Base-by-base conservation (phyloP, 2,888 invertebrate species). In the Polyploca ridens region DNA sequence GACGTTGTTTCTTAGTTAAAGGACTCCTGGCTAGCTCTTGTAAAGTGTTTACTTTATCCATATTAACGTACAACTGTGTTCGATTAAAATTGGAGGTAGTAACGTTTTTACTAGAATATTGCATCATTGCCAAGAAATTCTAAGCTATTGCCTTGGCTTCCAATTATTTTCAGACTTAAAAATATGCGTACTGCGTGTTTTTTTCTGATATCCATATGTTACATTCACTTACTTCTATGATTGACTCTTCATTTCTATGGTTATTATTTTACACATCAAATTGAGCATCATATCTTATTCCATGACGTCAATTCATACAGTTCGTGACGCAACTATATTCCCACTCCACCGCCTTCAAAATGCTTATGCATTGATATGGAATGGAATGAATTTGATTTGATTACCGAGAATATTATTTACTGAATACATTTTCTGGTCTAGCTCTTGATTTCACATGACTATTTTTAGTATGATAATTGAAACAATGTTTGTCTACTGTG, bases 111-210 rank as follows among this genome's bases (percentile, higher is more conserved):
- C 54, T 19, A 54, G 54, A 54, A 54, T 4, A 54, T 64, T 63
- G 62, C 66, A 59, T 64, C 63, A 62, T 62, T 62, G 46, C 41
- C 11, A 38, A 44, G 49, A 63, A 63, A 66, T 62, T 19, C 19
- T 16, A 54, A 54, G 19, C 19, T 8, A 49, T 54, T 54, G 54
- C 19, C 54, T 54, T 54, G 54, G 54, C 54, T 19, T 54, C 54
- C 14, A 19, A 19, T 54, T 54, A 54, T 54, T 4, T 19, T 54
- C 54, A 54, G 54, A 54, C 54, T 54, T 54, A 8, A 54, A 19
- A 54, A 19, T 54, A 54, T 54, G 54, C 54, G 54, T 54, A 19
- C 54, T 54, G 54, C 54, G 54, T 54, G 19, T 4, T 1, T 49
- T 1, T 16, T 54, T 16, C 10, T 19, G 8, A 5, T 54, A 6